A percentile compares a stretch with the other conserved stretches of the same genome.
These are phyloP conservation scores for Delphinus delphis DNA, from an alignment of 2,113 vertebrate genomes.

Conservation along the genomic window DNA sequence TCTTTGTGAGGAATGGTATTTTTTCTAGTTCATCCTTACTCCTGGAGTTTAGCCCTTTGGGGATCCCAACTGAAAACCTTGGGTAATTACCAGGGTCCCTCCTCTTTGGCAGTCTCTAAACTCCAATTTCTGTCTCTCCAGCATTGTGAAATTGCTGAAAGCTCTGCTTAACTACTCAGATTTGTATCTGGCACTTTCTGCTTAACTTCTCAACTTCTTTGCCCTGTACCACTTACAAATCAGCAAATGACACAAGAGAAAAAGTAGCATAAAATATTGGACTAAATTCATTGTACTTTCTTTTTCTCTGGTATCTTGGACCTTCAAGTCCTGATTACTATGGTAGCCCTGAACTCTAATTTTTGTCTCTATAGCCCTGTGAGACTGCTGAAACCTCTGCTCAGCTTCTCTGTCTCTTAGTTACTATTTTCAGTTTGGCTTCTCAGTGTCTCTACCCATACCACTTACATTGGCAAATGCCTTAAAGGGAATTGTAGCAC, in stretches of 20 bases:
- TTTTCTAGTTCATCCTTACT: constrained; percentile 52
- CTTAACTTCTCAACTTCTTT: constrained; percentile 45
- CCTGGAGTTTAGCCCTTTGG: constrained; percentile 63
- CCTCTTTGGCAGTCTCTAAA: constrained; percentile 63
- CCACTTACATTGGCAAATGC: constrained; percentile 3
- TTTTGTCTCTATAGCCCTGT: background rate
- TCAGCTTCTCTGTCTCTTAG: background rate
- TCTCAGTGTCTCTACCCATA: background rate
- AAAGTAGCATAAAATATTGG: constrained; percentile 30
- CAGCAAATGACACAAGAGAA: constrained; percentile 5
- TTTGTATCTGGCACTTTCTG: constrained; percentile 44
- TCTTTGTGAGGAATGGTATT: constrained; percentile 56
- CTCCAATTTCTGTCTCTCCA: constrained; percentile 63
- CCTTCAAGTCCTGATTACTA: background rate
- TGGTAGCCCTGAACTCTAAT: background rate
- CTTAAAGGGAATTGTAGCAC: background rate
- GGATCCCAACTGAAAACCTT: constrained; percentile 66
- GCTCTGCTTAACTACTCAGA: constrained; percentile 22
- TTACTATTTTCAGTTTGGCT: constrained; percentile 28
- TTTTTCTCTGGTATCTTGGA: background rate
- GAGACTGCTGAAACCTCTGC: background rate
- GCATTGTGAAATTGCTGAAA: constrained; percentile 63
- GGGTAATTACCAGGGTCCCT: constrained; percentile 61
- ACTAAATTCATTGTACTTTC: constrained; percentile 31
- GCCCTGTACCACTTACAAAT: constrained; percentile 32